Evolutionary conservation across 2,113 vertebrate genomes (phyloP).

Genomic region (Falcunculus frontatus): DNA sequence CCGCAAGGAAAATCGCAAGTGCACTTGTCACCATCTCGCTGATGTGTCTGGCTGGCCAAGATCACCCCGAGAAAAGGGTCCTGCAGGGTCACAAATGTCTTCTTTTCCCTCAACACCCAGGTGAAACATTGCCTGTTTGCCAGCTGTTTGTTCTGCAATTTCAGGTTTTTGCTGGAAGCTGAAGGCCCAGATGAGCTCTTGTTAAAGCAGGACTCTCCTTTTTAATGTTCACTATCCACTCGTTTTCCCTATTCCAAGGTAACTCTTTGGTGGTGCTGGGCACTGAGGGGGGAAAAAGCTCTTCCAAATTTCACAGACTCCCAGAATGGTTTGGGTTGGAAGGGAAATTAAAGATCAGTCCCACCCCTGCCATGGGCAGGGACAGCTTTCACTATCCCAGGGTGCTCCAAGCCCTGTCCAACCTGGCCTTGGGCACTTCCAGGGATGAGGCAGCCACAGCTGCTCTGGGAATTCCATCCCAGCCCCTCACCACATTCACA

Average conservation of each 20-base stretch:
- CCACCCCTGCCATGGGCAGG: not conserved
- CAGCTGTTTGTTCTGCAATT: not conserved
- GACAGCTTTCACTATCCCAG: not conserved
- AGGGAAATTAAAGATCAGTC: not conserved
- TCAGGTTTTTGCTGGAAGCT: not conserved
- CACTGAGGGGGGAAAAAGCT: too few relatives aligned
- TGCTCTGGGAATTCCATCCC: not conserved
- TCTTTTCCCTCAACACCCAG: not conserved
- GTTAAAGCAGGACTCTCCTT: not conserved
- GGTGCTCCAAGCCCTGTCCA: not conserved
- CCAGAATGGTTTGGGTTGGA: not conserved
- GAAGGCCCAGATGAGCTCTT: not conserved
- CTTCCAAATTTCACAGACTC: not conserved
- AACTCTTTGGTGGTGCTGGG: not conserved
- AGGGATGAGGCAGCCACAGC: not conserved
- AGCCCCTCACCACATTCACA: not conserved
- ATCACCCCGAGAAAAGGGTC: not conserved
- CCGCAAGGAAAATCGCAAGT: accelerated
- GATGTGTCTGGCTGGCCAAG: not conserved
- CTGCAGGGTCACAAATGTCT: not conserved
- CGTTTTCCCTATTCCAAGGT: not conserved
- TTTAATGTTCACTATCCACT: accelerated
- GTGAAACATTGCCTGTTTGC: not conserved
- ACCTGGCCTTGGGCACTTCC: accelerated
- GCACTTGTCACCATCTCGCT: not conserved